Base-by-base conservation (phyloP, 1,140 invertebrate species). In the Chelonus insularis region DNA sequence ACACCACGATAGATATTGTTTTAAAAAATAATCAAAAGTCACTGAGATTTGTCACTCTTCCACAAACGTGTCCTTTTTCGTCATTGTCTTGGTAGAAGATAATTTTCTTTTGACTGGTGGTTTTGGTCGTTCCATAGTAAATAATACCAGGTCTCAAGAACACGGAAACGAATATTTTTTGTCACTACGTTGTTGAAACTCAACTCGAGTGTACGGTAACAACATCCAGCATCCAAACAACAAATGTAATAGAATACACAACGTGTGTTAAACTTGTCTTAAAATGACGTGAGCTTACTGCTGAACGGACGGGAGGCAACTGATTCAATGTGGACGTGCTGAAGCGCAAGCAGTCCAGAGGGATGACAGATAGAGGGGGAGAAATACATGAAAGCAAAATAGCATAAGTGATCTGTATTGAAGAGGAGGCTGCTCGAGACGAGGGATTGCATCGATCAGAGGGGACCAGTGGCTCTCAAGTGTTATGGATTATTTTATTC, bases 261-360 rank as follows among this genome's bases (percentile, higher is more conserved):
- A 16, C n/a, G 20, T 7, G n/a, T 4, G 6, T 50, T 50, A 14
- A 50, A 50, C 9, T n/a, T 20, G 23, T 18, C 16, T 18, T 14
- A 8, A n/a, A 41, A 41, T 21, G 14, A 43, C 32, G 14, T 25
- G 23, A 16, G 7, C 18, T 14, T 20, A 39, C 52, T 23, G 36
- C 14, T 56, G 52, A 41, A 20, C 66, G 68, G 64, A 68, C 66
- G 43, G 57, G 59, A 69, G 63, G 65, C 71, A 62, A 76, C 74
- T 76, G 64, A 73, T 41, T 60, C 48, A 47, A 43, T 59, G 65
- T 68, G 69, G 65, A 61, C 55, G 69, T 65, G 45, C 48, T 50
- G 55, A 56, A 47, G 43, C 52, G 18, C 36, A 51, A 51, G 51
- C 37, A 39, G 29, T 56, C 14, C 18, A 21, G 48, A 21, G 67